A percentile compares a stretch with the other conserved stretches of the same genome.
Conservation (phyloP, 2,113 vertebrate genomes). For the Anhinga anhinga region DNA sequence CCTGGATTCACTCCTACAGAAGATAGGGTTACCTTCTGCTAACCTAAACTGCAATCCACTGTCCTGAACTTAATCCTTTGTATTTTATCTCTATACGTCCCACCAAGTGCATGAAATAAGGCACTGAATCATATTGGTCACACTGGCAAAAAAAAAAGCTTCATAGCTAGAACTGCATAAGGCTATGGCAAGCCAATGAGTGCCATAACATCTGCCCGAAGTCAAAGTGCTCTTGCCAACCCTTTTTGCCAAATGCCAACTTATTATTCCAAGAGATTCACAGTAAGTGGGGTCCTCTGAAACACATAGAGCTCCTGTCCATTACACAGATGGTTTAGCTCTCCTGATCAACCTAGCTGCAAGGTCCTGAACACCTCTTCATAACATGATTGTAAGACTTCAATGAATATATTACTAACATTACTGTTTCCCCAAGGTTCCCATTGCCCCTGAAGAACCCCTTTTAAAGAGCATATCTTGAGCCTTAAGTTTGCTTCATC, state of each 20-base stretch:
- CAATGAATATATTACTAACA: background rate
- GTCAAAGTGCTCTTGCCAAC: background rate
- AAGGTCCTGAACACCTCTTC: background rate
- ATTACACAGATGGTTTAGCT: background rate
- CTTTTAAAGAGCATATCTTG: background rate
- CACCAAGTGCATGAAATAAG: background rate
- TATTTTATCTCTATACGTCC: background rate
- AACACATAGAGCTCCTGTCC: background rate
- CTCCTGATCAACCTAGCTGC: background rate
- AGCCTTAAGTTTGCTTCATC: background rate
- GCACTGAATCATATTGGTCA: background rate
- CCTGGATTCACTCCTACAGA: background rate
- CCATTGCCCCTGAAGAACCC: accelerated
- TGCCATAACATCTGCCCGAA: background rate
- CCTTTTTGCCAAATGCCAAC: accelerated
- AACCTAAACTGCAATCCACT: background rate
- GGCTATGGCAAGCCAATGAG: background rate
- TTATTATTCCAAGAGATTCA: background rate
- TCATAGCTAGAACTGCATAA: background rate
- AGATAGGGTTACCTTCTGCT: background rate
- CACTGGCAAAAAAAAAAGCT: background rate
- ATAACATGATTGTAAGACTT: background rate
- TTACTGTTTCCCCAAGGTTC: background rate
- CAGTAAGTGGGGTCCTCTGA: background rate
- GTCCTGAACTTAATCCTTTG: background rate